Percentiles rank a stretch among this genome's conserved stretches.
phyloP scores from a whole-genome alignment of 2,888 invertebrate genomes.

The Baccha elongata region DNA sequence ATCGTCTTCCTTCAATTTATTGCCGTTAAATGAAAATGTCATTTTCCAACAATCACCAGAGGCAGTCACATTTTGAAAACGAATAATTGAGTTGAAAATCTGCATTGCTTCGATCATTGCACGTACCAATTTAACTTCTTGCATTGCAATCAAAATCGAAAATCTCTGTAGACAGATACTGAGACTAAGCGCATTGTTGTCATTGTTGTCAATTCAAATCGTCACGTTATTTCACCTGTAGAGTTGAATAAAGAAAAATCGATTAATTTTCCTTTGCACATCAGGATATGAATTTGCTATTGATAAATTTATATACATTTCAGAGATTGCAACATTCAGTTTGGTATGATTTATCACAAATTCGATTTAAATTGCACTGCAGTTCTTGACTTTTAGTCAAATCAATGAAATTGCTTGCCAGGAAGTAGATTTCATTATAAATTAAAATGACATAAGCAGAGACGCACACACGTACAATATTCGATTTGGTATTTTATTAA shows the following conservation, averaged over 20 bases:
- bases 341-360: constrained; percentile 14
- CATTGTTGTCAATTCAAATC: not conserved
- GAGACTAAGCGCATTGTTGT: constrained; percentile 9
- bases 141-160: constrained; percentile 1
- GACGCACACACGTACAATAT: too few relatives aligned
- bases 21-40: constrained; percentile 16
- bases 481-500: too few relatives aligned
- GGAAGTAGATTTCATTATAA: constrained; percentile 10
- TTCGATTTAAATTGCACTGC: constrained; percentile 25
- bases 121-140: constrained; percentile 6
- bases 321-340: constrained; percentile 4
- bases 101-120: constrained; percentile 4
- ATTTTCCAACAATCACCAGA: constrained; percentile 1
- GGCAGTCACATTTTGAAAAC: constrained; percentile 19
- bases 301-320: not conserved
- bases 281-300: not conserved
- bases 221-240: constrained; percentile 17
- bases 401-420: not conserved
- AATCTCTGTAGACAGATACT: not conserved
- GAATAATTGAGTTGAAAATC: constrained; percentile 29
- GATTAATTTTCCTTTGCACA: constrained; percentile 13
- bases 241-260: constrained; percentile 15
- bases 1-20: not conserved
- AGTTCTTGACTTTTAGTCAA: constrained; percentile 32
- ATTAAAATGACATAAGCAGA: not conserved